These are phyloP conservation scores for Junonia oenone DNA, from an alignment of 2,888 invertebrate genomes.

Conservation along the genomic window DNA sequence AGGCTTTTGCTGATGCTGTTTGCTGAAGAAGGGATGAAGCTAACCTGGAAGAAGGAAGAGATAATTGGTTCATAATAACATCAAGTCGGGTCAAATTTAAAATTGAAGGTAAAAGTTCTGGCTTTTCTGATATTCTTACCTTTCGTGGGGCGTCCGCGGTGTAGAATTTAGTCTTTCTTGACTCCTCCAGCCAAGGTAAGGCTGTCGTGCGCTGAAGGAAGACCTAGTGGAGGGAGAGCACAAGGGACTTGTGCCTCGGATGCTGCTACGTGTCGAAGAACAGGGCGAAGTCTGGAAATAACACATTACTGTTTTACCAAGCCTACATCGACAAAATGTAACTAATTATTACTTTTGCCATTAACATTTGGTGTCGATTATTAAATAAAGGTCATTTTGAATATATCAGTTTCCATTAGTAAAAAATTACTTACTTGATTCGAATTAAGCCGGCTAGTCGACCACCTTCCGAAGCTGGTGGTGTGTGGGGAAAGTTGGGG, in stretches of 20 bases:
- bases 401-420: no score
- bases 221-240: slow-evolving; percentile 83
- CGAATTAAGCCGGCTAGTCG: slow-evolving; percentile 86
- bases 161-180: slow-evolving; percentile 90
- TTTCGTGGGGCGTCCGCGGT: slow-evolving; percentile 91
- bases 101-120: not conserved
- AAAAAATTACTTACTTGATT: slow-evolving; percentile 69
- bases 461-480: slow-evolving; percentile 84
- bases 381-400: no score
- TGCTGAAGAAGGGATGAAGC: slow-evolving; percentile 82
- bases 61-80: not conserved
- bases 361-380: no score
- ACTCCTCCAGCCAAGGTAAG: slow-evolving; percentile 93
- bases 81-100: not conserved
- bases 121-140: slow-evolving; percentile 64
- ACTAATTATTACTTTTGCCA: no score
- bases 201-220: slow-evolving; percentile 90
- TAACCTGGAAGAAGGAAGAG: slow-evolving; percentile 77
- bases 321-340: no score
- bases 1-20: slow-evolving; percentile 64
- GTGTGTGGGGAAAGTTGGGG: slow-evolving; percentile 71
- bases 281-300: slow-evolving; percentile 83
- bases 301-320: not conserved
- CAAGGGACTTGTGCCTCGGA: slow-evolving; percentile 84
- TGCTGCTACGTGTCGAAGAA: slow-evolving; percentile 85